Evolutionary conservation across 2,797 vertebrate species (phyloP).

Genomic region (Stomatorhinus walkeri): DNA sequence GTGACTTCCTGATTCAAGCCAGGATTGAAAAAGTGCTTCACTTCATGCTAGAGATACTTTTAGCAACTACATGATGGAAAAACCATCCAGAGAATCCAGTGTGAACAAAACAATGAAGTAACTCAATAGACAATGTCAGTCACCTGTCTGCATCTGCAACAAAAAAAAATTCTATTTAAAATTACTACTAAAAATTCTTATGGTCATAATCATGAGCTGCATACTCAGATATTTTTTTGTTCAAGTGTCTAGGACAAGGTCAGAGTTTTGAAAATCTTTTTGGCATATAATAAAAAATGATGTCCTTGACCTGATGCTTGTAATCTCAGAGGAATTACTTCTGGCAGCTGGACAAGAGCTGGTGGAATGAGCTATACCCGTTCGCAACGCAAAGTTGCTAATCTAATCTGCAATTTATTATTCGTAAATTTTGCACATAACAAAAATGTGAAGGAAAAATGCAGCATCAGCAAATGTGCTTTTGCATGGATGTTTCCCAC

Average conservation of each 20-base stretch:
- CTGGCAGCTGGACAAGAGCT: not conserved
- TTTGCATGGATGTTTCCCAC: not conserved
- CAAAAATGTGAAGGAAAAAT: not conserved
- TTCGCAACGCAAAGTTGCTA: not conserved
- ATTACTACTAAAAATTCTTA: not conserved
- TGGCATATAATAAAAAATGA: slow-evolving; percentile 3
- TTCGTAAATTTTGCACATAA: not conserved
- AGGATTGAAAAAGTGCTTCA: not conserved
- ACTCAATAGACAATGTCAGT: not conserved
- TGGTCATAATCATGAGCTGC: not conserved
- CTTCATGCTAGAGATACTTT: not conserved
- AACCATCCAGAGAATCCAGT: not conserved
- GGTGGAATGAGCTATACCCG: not conserved
- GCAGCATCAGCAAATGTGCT: not conserved
- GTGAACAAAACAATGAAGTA: not conserved
- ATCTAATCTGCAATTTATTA: not conserved
- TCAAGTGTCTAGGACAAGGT: not conserved
- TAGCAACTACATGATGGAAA: not conserved
- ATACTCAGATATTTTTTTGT: not conserved
- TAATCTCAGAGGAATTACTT: not conserved
- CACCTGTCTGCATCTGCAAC: not conserved
- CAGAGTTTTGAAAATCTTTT: slow-evolving; percentile 8
- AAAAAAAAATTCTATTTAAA: not conserved
- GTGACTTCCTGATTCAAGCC: not conserved
- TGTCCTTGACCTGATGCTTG: not conserved